Evolutionary conservation across 1,140 invertebrate species (phyloP).

Genomic region (Daktulosphaira vitifoliae): DNA sequence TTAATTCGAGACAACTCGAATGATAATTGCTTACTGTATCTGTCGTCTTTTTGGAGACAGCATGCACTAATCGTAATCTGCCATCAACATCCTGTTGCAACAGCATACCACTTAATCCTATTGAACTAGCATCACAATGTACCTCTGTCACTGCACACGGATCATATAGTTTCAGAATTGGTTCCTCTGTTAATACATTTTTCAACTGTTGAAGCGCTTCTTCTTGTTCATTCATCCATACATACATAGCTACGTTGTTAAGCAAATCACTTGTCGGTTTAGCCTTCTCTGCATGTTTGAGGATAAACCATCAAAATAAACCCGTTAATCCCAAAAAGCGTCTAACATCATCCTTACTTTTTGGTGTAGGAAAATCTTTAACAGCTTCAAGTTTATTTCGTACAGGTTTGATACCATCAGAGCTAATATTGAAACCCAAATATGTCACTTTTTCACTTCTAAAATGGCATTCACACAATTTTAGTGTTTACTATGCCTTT

Average conservation of each 20-base stretch:
- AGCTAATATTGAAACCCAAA: background rate
- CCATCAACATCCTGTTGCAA: no score
- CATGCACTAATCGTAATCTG: no score
- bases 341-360: background rate
- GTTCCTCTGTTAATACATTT: background rate
- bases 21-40: conserved; percentile 1
- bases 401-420: background rate
- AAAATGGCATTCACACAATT: background rate
- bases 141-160: conserved; percentile 4
- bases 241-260: background rate
- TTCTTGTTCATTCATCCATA: background rate
- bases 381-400: background rate
- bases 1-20: no score
- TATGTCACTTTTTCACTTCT: background rate
- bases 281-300: background rate
- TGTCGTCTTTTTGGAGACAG: no score
- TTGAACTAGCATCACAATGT: conserved; percentile 3
- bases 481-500: background rate
- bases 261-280: background rate
- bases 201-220: conserved; percentile 33
- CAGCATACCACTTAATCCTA: background rate
- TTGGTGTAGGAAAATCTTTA: background rate
- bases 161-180: background rate
- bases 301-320: background rate
- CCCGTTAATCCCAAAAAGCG: background rate